These are phyloP conservation scores for Aromia moschata DNA, from an alignment of 2,888 invertebrate genomes.

Conservation along the genomic window DNA sequence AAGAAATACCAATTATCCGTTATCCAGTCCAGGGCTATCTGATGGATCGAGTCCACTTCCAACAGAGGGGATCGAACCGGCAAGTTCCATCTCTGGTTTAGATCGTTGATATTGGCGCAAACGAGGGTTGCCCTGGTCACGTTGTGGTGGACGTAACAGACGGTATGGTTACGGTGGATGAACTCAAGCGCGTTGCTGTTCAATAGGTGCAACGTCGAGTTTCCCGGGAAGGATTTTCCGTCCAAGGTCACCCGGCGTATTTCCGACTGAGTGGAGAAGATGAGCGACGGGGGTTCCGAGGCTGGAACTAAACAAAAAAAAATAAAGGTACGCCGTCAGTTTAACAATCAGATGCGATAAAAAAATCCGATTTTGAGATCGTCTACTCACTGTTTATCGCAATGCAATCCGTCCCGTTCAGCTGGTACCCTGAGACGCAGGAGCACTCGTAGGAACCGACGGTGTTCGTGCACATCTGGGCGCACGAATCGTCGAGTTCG, in stretches of 20 bases:
- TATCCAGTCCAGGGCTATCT: conserved; percentile 85
- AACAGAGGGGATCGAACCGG: conserved; percentile 71
- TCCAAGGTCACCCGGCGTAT: conserved; percentile 71
- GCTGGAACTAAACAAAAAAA: conserved; percentile 74
- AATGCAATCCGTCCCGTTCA: conserved; percentile 69
- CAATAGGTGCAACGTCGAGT: conserved; percentile 59
- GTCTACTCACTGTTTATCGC: conserved; percentile 77
- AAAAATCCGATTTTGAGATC: too few species aligned
- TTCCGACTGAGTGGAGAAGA: conserved; percentile 74
- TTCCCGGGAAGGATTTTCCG: conserved; percentile 63
- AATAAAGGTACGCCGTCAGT: too few species aligned
- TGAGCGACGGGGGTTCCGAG: conserved; percentile 70
- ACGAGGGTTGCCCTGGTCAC: conserved; percentile 66
- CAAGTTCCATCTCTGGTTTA: conserved; percentile 68
- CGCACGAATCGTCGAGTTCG: conserved; percentile 73
- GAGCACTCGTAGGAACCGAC: conserved; percentile 75
- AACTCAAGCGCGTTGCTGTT: conserved; percentile 70
- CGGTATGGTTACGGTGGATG: conserved; percentile 72
- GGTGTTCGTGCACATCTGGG: conserved; percentile 77
- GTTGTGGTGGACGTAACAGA: conserved; percentile 79
- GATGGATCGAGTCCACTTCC: conserved; percentile 72
- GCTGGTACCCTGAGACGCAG: conserved; percentile 77
- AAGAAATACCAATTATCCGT: conserved; percentile 87
- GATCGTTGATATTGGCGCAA: conserved; percentile 74
- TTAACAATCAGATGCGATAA: too few species aligned